phyloP scores from a whole-genome alignment of 2,113 vertebrate genomes.

The Azemiops feae region DNA sequence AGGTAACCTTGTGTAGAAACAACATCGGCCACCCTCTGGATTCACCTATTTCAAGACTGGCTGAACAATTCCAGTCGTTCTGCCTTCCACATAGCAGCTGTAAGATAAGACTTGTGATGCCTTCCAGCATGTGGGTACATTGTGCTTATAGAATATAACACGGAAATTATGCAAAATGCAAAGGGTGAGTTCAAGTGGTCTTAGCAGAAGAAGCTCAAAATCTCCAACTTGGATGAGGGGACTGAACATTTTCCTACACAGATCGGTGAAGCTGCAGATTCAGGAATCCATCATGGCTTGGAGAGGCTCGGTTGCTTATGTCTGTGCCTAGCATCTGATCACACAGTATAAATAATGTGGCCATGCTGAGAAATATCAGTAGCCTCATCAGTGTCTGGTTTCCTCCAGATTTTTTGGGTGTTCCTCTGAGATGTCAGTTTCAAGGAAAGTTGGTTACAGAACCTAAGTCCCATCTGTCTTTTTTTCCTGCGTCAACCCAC shows the following conservation, averaged over 20 bases:
- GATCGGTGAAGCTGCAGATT: neutral
- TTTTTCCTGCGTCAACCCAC: neutral
- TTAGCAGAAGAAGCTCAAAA: neutral
- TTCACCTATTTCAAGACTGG: neutral
- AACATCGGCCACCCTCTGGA: neutral
- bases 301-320: neutral
- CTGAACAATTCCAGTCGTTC: neutral
- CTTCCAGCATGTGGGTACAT: neutral
- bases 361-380: neutral
- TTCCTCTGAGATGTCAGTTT: neutral
- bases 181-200: neutral
- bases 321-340: neutral
- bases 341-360: neutral
- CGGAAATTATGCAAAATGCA: neutral
- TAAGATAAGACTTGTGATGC: neutral
- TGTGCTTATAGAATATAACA: neutral
- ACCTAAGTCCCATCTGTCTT: neutral
- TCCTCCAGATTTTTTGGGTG: neutral
- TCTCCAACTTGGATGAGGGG: neutral
- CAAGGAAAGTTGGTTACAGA: neutral
- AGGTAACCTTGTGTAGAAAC: neutral
- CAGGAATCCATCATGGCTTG: neutral
- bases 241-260: neutral
- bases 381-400: neutral
- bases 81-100: neutral